phyloP scores from a whole-genome alignment of 1,140 invertebrate species.

The Protaetia brevitarsis region DNA sequence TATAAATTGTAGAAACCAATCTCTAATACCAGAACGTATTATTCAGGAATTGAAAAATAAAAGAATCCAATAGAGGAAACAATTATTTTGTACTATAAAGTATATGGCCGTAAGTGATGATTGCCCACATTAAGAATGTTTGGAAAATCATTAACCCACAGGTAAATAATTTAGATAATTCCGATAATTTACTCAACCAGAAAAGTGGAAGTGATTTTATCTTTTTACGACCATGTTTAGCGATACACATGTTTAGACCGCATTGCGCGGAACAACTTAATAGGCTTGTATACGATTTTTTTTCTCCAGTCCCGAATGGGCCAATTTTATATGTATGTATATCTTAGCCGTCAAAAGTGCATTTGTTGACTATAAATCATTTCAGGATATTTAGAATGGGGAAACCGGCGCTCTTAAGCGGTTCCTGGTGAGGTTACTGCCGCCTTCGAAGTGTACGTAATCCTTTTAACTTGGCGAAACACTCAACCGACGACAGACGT shows the following conservation, averaged over 20 bases:
- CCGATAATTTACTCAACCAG: too few species aligned
- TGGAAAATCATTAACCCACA: too few species aligned
- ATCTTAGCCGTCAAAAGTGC: constrained; percentile 7
- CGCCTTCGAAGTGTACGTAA: constrained; percentile 7
- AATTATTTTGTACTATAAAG: too few species aligned
- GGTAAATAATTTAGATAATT: too few species aligned
- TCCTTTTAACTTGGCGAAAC: constrained; percentile 14
- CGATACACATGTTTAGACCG: not conserved
- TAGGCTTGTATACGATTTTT: not conserved
- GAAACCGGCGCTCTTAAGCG: not conserved
- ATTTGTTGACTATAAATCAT: constrained; percentile 7
- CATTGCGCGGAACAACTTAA: not conserved
- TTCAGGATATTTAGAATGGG: not conserved
- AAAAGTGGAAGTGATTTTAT: not conserved
- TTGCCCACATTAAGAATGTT: too few species aligned
- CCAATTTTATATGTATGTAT: constrained; percentile 1
- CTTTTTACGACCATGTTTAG: not conserved
- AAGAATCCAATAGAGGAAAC: too few species aligned
- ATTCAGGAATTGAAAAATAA: too few species aligned
- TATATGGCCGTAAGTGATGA: too few species aligned
- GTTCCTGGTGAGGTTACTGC: not conserved
- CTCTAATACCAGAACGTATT: too few species aligned
- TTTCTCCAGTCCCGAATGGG: too few species aligned
- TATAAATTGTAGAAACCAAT: not conserved
- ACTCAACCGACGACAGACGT: constrained; percentile 2